A percentile compares a stretch with the other conserved stretches of the same genome.
Evolutionary conservation across 2,888 invertebrate genomes (phyloP).

Genomic region (Pecten maximus): DNA sequence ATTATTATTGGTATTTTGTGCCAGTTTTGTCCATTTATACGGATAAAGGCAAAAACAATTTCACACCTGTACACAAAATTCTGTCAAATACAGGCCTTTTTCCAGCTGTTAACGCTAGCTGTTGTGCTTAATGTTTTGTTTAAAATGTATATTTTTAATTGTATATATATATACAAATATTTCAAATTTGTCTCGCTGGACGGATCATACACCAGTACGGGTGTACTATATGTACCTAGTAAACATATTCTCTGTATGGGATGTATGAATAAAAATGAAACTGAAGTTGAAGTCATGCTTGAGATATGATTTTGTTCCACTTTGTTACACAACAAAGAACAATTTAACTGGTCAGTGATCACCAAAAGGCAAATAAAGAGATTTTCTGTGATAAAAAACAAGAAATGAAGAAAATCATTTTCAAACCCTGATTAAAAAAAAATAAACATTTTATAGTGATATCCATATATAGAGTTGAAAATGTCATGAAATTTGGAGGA

Average conservation of each 20-base stretch:
- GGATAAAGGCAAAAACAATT: background rate
- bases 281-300: background rate
- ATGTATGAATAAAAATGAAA: slow-evolving; percentile 7
- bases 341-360: background rate
- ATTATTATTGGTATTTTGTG: background rate
- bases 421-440: background rate
- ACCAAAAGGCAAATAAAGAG: background rate
- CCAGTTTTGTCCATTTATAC: background rate
- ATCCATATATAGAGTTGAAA: background rate
- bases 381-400: background rate
- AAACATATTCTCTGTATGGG: background rate
- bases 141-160: background rate
- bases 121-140: slow-evolving; percentile 16
- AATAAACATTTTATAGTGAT: background rate
- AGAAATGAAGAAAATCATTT: background rate
- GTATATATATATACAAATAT: background rate
- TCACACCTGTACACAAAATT: background rate
- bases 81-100: background rate
- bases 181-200: background rate
- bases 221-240: background rate
- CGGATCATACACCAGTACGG: background rate
- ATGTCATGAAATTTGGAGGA: background rate
- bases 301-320: background rate
- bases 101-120: background rate
- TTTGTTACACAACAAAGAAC: background rate